Conservation (phyloP, 2,113 vertebrate genomes). For the Cephalophus harveyi region DNA sequence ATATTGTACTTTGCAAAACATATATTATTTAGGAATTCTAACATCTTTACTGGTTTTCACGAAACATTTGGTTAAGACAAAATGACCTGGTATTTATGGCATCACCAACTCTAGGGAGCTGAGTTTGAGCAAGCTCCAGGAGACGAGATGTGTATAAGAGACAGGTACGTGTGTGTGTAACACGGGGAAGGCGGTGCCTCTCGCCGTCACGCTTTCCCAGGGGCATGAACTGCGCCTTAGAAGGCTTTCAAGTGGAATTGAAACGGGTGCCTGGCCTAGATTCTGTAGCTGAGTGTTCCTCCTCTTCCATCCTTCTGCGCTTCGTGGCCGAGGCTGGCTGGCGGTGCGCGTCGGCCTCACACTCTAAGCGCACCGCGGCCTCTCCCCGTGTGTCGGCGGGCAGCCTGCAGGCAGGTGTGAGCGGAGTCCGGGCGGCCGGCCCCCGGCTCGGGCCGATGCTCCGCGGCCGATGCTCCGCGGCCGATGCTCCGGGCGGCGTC, state of each 20-base stretch:
- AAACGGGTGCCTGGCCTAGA: background rate
- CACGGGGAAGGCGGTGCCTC: rapidly evolving
- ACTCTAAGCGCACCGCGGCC: rapidly evolving
- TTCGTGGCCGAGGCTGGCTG: background rate
- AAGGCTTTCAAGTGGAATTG: background rate
- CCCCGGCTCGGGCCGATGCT: background rate
- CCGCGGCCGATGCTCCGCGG: background rate
- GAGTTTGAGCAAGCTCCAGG: background rate
- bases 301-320: rapidly evolving
- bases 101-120: background rate
- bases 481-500: no score
- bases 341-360: rapidly evolving
- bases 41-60: background rate
- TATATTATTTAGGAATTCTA: background rate
- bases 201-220: background rate
- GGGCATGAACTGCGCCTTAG: no score
- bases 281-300: rapidly evolving
- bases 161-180: no score
- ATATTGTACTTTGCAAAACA: background rate
- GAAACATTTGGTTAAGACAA: background rate
- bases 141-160: no score
- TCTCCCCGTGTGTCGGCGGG: rapidly evolving
- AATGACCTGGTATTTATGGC: background rate
- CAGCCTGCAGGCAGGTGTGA: rapidly evolving
- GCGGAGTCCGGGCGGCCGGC: rapidly evolving